A percentile compares a stretch with the other conserved stretches of the same genome.
phyloP scores from a whole-genome alignment of 2,113 vertebrate species.

The Apteryx mantelli region DNA sequence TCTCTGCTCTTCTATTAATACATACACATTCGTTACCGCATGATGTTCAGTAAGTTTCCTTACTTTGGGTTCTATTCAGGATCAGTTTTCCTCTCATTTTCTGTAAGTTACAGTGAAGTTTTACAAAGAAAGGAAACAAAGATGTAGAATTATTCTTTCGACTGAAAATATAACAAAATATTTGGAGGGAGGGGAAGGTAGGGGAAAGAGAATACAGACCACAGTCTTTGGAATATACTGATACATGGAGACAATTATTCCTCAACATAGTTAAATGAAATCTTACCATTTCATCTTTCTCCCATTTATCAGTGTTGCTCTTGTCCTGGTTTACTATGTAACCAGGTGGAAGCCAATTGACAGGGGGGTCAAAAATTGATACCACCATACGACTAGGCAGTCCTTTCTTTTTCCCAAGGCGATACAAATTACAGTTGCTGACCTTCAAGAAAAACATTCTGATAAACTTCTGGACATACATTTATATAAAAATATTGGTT shows the following conservation, averaged over 20 bases:
- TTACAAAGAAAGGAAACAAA: not conserved
- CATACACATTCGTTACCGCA: not conserved
- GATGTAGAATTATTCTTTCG: not conserved
- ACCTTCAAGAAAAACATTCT: constrained; percentile 55
- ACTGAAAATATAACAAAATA: not conserved
- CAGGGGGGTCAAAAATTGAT: constrained; percentile 97
- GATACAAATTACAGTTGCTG: constrained; percentile 99
- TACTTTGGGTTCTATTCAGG: not conserved
- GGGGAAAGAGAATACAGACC: not conserved
- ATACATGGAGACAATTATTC: not conserved
- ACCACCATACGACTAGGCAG: constrained; percentile 99
- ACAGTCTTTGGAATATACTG: not conserved
- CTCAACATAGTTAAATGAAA: not conserved
- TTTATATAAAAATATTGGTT: not conserved
- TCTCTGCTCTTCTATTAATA: not conserved
- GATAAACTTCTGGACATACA: not conserved
- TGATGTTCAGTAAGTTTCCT: not conserved
- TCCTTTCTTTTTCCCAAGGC: constrained; percentile 97
- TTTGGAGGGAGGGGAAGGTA: not conserved
- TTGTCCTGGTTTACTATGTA: constrained; percentile 97
- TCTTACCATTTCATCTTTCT: constrained; percentile 90
- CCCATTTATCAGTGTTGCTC: constrained; percentile 89
- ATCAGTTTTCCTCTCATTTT: not conserved
- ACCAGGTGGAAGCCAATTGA: constrained; percentile 98
- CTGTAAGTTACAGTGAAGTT: not conserved